Percentiles rank a stretch among this genome's conserved stretches.
Evolutionary conservation across 2,113 vertebrate species (phyloP).

Genomic region (Lontra canadensis): DNA sequence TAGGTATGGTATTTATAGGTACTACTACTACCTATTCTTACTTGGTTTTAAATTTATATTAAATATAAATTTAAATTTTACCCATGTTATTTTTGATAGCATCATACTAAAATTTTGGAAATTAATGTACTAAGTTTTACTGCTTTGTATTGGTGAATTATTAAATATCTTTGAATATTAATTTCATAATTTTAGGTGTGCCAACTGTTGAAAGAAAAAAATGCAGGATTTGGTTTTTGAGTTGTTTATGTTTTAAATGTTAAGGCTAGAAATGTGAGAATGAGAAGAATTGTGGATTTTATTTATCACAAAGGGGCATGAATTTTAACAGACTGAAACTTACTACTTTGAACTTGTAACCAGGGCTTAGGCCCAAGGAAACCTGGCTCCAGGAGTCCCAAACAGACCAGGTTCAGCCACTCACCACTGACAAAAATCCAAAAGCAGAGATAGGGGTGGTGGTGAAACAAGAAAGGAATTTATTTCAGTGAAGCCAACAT

Average conservation of each 20-base stretch:
- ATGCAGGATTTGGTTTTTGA: neutral
- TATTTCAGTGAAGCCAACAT: neutral
- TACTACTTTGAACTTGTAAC: neutral
- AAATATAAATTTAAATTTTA: neutral
- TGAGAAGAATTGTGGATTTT: neutral
- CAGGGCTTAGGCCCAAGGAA: neutral
- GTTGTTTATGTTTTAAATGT: constrained; percentile 4
- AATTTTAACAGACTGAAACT: constrained; percentile 14
- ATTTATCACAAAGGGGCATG: neutral
- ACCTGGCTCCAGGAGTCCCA: neutral
- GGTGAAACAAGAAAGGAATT: neutral
- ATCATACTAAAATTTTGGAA: neutral
- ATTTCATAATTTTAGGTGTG: constrained; percentile 28
- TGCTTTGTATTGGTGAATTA: neutral
- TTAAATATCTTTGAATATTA: constrained; percentile 38
- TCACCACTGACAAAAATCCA: neutral
- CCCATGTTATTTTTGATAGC: neutral
- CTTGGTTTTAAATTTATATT: neutral
- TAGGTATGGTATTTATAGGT: neutral
- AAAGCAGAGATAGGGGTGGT: neutral
- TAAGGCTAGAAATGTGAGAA: neutral
- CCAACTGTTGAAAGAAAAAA: neutral
- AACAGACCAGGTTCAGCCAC: neutral
- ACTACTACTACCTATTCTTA: neutral
- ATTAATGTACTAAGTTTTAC: neutral